Conservation (phyloP, 2,888 invertebrate species). For the Trissolcus japonicus region DNA sequence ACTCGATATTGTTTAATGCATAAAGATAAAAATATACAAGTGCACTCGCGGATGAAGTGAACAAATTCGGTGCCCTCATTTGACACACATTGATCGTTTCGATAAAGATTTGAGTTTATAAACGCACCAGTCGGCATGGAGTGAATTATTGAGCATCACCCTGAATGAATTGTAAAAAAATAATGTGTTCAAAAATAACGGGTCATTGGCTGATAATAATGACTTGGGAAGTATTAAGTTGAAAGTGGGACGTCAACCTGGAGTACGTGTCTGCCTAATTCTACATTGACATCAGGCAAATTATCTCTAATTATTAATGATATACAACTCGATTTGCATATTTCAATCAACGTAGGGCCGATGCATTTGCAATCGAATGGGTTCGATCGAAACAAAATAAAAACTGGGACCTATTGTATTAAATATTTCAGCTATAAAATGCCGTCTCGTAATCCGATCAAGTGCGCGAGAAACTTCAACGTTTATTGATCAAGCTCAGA, state of each 20-base stretch:
- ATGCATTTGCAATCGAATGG: background rate
- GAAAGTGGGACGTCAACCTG: constrained; percentile 7
- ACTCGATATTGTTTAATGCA: background rate
- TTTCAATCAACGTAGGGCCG: background rate
- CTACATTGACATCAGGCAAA: constrained; percentile 24
- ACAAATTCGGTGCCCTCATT: no score
- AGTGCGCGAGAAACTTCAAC: no score
- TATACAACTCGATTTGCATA: constrained; percentile 19
- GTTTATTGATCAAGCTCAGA: no score
- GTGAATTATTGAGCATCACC: constrained; percentile 4
- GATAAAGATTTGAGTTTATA: no score
- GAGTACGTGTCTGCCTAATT: constrained; percentile 14
- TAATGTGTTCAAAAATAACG: constrained; percentile 10
- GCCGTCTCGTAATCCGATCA: no score
- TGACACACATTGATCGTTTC: no score
- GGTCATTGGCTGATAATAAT: constrained; percentile 19
- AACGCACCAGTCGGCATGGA: constrained; percentile 7
- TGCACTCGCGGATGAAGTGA: no score
- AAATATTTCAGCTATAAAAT: no score
- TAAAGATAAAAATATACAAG: no score
- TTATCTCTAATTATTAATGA: constrained; percentile 40
- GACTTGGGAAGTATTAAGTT: constrained; percentile 18
- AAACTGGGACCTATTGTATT: no score
- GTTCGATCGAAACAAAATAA: no score
- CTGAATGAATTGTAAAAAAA: constrained; percentile 2